Evolutionary conservation across 2,113 vertebrate genomes (phyloP), one percentile per base, ranked within the genome.

Genomic region (Zeus faber): DNA sequence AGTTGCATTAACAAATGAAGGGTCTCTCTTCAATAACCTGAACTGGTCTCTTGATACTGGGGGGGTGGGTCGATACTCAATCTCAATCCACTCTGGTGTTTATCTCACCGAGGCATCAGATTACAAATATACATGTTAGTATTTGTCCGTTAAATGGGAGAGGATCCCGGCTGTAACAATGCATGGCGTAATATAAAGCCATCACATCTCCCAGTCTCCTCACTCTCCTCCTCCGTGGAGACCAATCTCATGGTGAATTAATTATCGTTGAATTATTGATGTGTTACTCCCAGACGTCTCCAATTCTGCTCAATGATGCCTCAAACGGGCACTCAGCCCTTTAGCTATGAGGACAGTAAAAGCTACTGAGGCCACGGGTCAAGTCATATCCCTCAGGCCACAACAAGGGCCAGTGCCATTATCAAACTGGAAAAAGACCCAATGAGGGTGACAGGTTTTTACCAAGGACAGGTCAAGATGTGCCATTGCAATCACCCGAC

Each of bases 261-360:
- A 80, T 71, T 53, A 40, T 49, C 68, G 60, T 79, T 86, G 69
- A 85, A 86, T 86, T 77, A 83, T 83, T 81, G 62, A 86, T 76
- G 71, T 45, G 75, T 72, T 44, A 39, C 50, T 67, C 52, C 18
- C n/a, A 73, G 61, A 66, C 39, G 1, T 49, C 33, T 35, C 27
- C 13, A 2, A 8, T 22, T 43, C 13, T 37, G 33, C 11, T 18
- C 53, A 49, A 62, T 74, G 48, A 80, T 55, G 6, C 54, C 16
- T 55, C 45, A 35, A 65, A 65, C 50, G 67, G 51, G 26, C 24
- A 57, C 17, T 62, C 72, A 71, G 65, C 18, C 37, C 48, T 57
- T 24, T 21, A 25, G 26, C 51, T 41, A 20, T 24, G 39, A 55
- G 51, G 54, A 29, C 60, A 57, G 52, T 49, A 64, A 63, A 61